Evolutionary conservation across 2,797 vertebrate species (phyloP).

Genomic region (Sebastes taczanowskii): DNA sequence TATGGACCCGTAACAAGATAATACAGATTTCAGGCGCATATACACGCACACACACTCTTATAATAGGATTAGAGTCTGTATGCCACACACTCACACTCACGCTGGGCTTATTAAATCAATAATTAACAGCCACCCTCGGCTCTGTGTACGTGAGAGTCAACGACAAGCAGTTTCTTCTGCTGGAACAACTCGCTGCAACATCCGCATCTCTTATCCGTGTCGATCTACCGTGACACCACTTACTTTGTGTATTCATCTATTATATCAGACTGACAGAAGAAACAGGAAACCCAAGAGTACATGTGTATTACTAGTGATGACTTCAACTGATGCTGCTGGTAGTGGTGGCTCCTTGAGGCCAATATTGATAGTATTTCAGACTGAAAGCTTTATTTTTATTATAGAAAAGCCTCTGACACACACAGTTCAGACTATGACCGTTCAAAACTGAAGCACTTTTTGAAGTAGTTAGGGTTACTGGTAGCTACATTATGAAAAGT

Average conservation of each 20-base stretch:
- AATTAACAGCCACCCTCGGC: constrained; percentile 32
- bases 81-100: constrained; percentile 16
- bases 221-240: constrained; percentile 14
- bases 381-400: not conserved
- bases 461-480: not conserved
- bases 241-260: not conserved
- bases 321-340: not conserved
- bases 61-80: constrained; percentile 31
- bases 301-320: not conserved
- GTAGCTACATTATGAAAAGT: not conserved
- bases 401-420: not conserved
- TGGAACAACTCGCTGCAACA: constrained; percentile 16
- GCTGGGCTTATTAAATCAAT: constrained; percentile 50
- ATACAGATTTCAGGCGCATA: not conserved
- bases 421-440: not conserved
- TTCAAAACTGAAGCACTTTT: not conserved
- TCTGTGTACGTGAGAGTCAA: not conserved
- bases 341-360: not conserved
- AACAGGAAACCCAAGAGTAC: not conserved
- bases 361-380: not conserved
- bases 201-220: not conserved
- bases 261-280: not conserved
- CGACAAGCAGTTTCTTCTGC: constrained; percentile 8
- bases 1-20: not conserved
- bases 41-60: not conserved